Conservation (phyloP, 2,113 vertebrate genomes). For the Lutjanus erythropterus region DNA sequence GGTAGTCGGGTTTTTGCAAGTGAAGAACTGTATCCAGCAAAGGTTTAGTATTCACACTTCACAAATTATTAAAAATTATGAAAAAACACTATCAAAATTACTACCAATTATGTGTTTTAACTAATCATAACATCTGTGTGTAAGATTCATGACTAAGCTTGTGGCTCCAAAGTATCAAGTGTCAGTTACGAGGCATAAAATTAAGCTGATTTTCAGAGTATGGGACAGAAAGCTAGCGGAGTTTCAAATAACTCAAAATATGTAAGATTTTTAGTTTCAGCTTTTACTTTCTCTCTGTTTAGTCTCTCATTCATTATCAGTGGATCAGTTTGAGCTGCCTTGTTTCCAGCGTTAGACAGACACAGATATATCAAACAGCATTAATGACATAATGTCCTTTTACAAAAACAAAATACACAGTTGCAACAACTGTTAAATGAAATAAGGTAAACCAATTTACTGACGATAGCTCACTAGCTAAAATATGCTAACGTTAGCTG, state of each 20-base stretch:
- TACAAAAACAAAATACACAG: not conserved
- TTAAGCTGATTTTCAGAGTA: not conserved
- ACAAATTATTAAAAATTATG: not conserved
- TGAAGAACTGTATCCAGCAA: not conserved
- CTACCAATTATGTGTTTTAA: not conserved
- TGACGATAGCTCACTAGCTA: not conserved
- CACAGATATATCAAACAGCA: not conserved
- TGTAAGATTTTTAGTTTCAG: not conserved
- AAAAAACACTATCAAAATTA: not conserved
- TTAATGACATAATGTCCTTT: not conserved
- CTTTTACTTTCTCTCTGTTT: not conserved
- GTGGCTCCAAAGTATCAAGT: not conserved
- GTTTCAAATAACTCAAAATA: not conserved
- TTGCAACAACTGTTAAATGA: not conserved
- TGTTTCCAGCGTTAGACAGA: not conserved
- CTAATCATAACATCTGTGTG: not conserved
- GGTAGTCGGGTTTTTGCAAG: not conserved
- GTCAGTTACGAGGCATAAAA: not conserved
- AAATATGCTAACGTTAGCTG: constrained; percentile 41
- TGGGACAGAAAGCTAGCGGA: not conserved
- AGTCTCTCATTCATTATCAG: not conserved
- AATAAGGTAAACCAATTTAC: not conserved
- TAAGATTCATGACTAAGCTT: not conserved
- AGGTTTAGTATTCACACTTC: not conserved
- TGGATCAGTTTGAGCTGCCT: not conserved